These are phyloP conservation scores for Hirtodrosophila histrioides DNA, from an alignment of 2,888 invertebrate genomes.

Conservation along the genomic window DNA sequence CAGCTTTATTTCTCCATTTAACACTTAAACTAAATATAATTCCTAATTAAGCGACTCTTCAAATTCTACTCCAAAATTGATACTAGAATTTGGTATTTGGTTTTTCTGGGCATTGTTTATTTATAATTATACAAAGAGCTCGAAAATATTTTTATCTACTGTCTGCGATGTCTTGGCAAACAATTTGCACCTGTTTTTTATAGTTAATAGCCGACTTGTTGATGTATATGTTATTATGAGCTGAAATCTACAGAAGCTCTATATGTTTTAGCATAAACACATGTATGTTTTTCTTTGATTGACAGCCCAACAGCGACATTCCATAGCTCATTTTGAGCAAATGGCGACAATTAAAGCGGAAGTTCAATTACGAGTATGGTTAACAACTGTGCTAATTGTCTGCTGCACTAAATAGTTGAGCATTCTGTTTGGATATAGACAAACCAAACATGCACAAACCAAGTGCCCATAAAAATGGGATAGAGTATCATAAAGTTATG, in stretches of 20 bases:
- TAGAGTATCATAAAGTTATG: no score
- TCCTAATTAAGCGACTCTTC: constrained; percentile 15
- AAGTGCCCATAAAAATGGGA: not conserved
- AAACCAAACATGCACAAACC: constrained; percentile 13
- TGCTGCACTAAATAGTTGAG: constrained; percentile 58
- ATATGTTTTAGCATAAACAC: not conserved
- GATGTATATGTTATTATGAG: constrained; percentile 9
- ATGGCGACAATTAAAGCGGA: constrained; percentile 66
- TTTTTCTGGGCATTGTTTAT: constrained; percentile 19
- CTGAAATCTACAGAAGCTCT: not conserved
- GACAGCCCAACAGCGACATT: constrained; percentile 17
- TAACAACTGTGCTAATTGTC: constrained; percentile 63
- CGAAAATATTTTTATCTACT: constrained; percentile 21
- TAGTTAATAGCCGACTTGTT: constrained; percentile 2
- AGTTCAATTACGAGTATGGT: constrained; percentile 62
- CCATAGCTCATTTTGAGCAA: constrained; percentile 17
- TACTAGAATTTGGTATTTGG: not conserved
- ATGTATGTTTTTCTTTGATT: not conserved
- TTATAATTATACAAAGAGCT: constrained; percentile 13
- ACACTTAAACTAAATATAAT: constrained; percentile 19
- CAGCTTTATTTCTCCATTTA: constrained; percentile 9
- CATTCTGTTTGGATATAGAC: constrained; percentile 24
- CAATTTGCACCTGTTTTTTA: constrained; percentile 33
- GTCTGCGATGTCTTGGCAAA: constrained; percentile 9
- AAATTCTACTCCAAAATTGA: no score